phyloP scores from a whole-genome alignment of 2,797 vertebrate species.

The Podargus strigoides region DNA sequence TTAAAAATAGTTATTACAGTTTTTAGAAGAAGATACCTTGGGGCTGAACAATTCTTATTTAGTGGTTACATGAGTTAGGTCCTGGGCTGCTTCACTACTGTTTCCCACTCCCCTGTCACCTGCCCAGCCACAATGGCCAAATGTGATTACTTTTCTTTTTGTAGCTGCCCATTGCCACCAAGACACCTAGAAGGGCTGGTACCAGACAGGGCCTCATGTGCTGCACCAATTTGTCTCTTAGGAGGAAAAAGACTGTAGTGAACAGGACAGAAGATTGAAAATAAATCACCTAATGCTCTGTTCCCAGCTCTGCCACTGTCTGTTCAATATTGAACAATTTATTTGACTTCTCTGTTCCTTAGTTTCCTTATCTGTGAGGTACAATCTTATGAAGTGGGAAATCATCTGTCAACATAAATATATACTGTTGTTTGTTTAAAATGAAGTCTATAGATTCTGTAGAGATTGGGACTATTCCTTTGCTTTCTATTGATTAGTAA shows the following conservation, averaged over 20 bases:
- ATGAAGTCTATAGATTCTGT: background rate
- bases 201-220: background rate
- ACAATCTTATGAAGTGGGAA: background rate
- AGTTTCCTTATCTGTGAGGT: background rate
- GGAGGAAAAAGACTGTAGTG: background rate
- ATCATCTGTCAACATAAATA: background rate
- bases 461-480: background rate
- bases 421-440: background rate
- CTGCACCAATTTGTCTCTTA: background rate
- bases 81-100: background rate
- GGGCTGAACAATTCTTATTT: background rate
- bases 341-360: background rate
- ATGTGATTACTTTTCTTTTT: background rate
- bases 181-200: background rate
- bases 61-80: background rate
- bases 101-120: background rate
- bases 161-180: background rate
- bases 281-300: background rate
- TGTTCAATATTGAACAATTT: background rate
- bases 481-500: background rate
- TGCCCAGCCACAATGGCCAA: accelerated
- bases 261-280: background rate
- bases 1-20: background rate
- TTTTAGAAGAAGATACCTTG: background rate
- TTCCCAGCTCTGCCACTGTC: background rate